Base-by-base conservation (phyloP, 2,797 vertebrate species). In the Malurus splendens region DNA sequence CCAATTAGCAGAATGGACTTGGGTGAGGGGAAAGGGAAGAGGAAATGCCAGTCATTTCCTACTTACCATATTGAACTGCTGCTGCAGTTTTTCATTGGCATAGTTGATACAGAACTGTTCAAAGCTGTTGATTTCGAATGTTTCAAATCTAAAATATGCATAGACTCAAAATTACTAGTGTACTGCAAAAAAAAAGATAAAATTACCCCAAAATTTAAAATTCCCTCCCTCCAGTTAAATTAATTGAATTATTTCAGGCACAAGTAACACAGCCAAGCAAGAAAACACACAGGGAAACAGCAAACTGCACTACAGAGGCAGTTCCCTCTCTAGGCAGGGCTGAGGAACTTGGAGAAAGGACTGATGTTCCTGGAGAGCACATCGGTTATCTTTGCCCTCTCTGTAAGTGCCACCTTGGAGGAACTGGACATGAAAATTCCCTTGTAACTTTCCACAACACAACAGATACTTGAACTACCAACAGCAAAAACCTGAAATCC, bases 51-150 rank as follows among this genome's bases (percentile, higher is more conserved):
- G 33, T 78, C 95, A 94, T 68, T 96, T 94, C 91, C 93, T 87
- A 96, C 98, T 98, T 96, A 99, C 99, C 99, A 99, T 99, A 97
- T 99, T 99, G 96, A 99, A 99, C 91, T 99, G 99, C 62, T 99
- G 99, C 96, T 99, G 99, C n/a, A 99, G 98, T 82, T 99, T 99
- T 96, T 99, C 99, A 10, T 99, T 99, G 92, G 99, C 99, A 50
- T 99, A 99, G 97, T 99, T 99, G 93, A 99, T 99, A 92, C 99
- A 99, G 96, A 99, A 99, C 94, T 99, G 99, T 95, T 99, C 99
- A 95, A 99, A 99, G 96, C 99, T 99, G 97, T 99, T 99, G 97
- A 99, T 98, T 94, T 99, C 99, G 76, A 99, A 99, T 3, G 99
- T 99, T 96, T 99, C 99, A 97, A 99, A 99, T 94, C 99, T 99